phyloP scores from a whole-genome alignment of 2,797 vertebrate genomes.

The Anniella stebbinsi region DNA sequence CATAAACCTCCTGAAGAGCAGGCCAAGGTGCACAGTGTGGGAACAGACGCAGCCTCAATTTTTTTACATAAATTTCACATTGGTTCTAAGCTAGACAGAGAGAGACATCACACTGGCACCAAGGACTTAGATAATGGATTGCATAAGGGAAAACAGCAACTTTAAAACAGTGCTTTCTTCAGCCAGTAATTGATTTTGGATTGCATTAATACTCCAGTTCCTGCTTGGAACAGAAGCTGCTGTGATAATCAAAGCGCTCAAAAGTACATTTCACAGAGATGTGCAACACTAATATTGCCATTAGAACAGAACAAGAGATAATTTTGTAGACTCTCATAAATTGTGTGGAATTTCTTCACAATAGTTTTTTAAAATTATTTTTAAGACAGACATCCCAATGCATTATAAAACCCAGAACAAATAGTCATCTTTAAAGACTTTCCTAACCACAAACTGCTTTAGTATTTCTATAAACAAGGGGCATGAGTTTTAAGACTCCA shows the following conservation, averaged over 20 bases:
- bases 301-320: conserved; percentile 10
- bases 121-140: conserved; percentile 10
- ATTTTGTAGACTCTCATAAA: conserved; percentile 8
- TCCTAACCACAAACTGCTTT: not conserved
- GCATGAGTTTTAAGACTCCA: not conserved
- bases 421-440: not conserved
- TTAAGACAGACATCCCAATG: not conserved
- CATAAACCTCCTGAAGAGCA: not conserved
- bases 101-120: not conserved
- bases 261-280: conserved; percentile 4
- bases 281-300: conserved; percentile 4
- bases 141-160: not conserved
- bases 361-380: not conserved
- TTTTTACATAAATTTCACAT: not conserved
- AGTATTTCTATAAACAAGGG: not conserved
- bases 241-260: not conserved
- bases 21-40: not conserved
- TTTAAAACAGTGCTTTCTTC: conserved; percentile 15
- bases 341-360: not conserved
- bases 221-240: conserved; percentile 27
- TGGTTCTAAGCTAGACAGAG: not conserved
- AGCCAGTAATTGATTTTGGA: conserved; percentile 15
- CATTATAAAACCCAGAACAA: not conserved
- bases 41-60: not conserved
- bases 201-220: not conserved